Percentiles rank a stretch among this genome's conserved stretches.
phyloP scores from a whole-genome alignment of 1,140 invertebrate genomes.

The Meloidogyne floridensis region DNA sequence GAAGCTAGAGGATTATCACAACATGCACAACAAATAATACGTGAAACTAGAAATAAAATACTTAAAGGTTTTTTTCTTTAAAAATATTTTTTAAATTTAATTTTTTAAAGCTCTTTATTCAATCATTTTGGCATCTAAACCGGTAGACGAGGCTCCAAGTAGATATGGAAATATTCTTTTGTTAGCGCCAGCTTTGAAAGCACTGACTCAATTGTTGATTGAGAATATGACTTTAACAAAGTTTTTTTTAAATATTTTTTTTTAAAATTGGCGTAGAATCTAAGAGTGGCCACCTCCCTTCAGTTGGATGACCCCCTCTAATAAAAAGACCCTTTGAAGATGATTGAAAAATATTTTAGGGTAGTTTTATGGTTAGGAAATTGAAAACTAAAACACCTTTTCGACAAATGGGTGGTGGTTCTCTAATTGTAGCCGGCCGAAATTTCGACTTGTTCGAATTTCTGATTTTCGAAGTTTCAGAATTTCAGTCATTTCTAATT shows the following conservation, averaged over 20 bases:
- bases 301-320: too few species aligned
- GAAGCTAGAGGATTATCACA: conserved; percentile 62
- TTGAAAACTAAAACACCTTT: too few species aligned
- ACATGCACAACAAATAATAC: conserved; percentile 51
- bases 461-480: too few species aligned
- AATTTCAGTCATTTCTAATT: too few species aligned
- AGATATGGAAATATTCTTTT: conserved; percentile 63
- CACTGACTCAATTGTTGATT: conserved; percentile 63
- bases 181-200: conserved; percentile 62
- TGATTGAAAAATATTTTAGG: too few species aligned
- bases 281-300: too few species aligned
- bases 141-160: conserved; percentile 62
- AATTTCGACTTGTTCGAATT: too few species aligned
- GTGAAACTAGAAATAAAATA: conserved; percentile 62
- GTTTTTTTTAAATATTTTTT: background rate
- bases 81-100: background rate
- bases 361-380: too few species aligned
- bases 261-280: background rate
- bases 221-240: conserved; percentile 66
- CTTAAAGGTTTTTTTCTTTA: conserved; percentile 44
- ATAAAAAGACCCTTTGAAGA: too few species aligned
- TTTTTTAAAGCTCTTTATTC: conserved; percentile 53
- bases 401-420: too few species aligned
- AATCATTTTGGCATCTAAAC: conserved; percentile 57
- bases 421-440: too few species aligned